Evolutionary conservation across 2,113 vertebrate genomes (phyloP), one percentile per base, ranked within the genome.

Genomic region (Corvus hawaiiensis): DNA sequence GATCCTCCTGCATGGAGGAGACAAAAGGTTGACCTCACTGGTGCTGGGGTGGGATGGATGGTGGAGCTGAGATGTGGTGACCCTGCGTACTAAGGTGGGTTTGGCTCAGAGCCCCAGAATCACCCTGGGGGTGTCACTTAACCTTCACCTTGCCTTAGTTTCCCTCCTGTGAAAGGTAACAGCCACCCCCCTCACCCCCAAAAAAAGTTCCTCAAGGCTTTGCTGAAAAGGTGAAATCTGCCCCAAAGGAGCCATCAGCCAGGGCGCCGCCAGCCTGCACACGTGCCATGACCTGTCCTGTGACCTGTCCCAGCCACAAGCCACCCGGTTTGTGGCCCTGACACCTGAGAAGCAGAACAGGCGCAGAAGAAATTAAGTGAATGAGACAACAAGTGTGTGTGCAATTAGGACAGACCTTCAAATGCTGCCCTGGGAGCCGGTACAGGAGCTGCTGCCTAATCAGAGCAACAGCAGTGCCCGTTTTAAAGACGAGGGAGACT

Each of bases 361-460:
- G 73, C 52, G 0, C 67, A 43, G 62, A 30, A 95, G 94, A 94
- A 94, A 92, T 84, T n/a, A 91, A 95, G 75, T 96, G 97, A 97
- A 95, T 94, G 97, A 92, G 93, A 74, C 4, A 41, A 91, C 72
- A 30, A 89, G 86, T 5, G 66, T 63, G 90, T 2, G 5, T 4
- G 52, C 41, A 81, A 54, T 77, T 71, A 79, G 80, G 81, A 61
- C 68, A 84, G 91, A 89, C 73, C 84, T 95, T 85, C 80, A 75
- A 94, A 80, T 4, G 0, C 83, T 49, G 95, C 93, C 67, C 55
- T 3, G 16, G 27, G 89, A 94, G 94, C 67, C 2, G 8, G 41
- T 32, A 24, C 27, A 56, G 86, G 87, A 91, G 86, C 84, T 7
- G 33, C 52, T 10, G 39, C 16, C 93, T 89, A 77, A 94, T 73